Conservation (phyloP, 2,113 vertebrate genomes). For the Microcebus lehilahytsara region DNA sequence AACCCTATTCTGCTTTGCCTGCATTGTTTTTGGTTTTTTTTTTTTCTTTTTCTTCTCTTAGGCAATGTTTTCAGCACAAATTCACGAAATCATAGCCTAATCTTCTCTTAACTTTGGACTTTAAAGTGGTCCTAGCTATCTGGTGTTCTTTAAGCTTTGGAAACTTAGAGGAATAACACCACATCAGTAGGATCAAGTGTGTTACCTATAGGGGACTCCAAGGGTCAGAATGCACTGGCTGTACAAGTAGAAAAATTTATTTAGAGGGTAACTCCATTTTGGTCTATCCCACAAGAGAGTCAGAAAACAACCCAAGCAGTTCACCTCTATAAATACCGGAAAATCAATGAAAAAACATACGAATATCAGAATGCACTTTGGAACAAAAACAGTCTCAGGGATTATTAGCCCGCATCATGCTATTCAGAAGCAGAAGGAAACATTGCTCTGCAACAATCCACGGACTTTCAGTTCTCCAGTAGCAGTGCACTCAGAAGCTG, state of each 20-base stretch:
- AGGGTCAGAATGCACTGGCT: neutral
- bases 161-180: neutral
- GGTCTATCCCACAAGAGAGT: neutral
- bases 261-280: neutral
- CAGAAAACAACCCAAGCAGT: neutral
- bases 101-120: neutral
- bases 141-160: neutral
- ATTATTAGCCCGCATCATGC: neutral
- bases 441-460: neutral
- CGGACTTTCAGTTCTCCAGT: neutral
- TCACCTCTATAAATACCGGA: neutral
- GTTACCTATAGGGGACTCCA: neutral
- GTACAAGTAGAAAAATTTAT: neutral
- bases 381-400: neutral
- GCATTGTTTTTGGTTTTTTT: neutral
- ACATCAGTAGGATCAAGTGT: neutral
- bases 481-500: neutral
- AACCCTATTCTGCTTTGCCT: neutral
- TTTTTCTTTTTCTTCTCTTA: neutral
- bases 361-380: neutral
- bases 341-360: neutral
- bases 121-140: neutral
- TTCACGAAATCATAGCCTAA: conserved; percentile 15
- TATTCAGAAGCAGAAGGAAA: neutral
- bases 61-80: neutral